Evolutionary conservation across 1,140 invertebrate species (phyloP).

Genomic region (Temnothorax curvispinosus): DNA sequence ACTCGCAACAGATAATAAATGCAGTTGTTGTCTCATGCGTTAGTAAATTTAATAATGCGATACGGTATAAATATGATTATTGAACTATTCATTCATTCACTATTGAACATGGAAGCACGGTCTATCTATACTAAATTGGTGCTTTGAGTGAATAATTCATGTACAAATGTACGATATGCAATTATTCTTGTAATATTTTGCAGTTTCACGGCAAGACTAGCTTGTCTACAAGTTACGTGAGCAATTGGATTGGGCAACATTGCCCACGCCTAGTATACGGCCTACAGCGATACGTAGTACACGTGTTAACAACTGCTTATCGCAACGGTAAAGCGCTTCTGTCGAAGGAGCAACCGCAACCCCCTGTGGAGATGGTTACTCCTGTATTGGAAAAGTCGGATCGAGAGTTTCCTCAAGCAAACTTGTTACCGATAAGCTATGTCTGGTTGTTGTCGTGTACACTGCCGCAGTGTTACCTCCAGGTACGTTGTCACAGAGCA

Average conservation of each 20-base stretch:
- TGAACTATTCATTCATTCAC: background rate
- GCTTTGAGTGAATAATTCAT: background rate
- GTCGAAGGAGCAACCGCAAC: constrained; percentile 80
- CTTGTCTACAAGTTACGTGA: constrained; percentile 91
- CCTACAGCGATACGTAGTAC: constrained; percentile 92
- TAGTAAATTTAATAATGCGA: constrained; percentile 71
- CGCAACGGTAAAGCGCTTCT: constrained; percentile 87
- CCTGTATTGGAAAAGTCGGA: constrained; percentile 90
- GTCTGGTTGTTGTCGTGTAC: constrained; percentile 93
- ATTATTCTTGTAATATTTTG: constrained; percentile 49
- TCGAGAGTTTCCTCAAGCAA: constrained; percentile 78
- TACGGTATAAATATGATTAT: background rate
- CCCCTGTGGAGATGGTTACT: constrained; percentile 89
- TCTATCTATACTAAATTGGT: background rate
- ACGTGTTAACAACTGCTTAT: constrained; percentile 92
- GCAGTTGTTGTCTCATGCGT: constrained; percentile 90
- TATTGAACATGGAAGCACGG: too few relatives aligned
- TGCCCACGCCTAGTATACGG: constrained; percentile 91
- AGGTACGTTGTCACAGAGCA: constrained; percentile 72
- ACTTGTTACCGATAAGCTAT: constrained; percentile 88
- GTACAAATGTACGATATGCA: background rate
- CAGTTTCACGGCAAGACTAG: constrained; percentile 92
- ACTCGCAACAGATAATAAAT: constrained; percentile 89
- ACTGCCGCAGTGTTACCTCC: constrained; percentile 89
- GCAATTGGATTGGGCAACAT: constrained; percentile 92